phyloP scores from a whole-genome alignment of 2,113 vertebrate species.

The Odocoileus hemionus region DNA sequence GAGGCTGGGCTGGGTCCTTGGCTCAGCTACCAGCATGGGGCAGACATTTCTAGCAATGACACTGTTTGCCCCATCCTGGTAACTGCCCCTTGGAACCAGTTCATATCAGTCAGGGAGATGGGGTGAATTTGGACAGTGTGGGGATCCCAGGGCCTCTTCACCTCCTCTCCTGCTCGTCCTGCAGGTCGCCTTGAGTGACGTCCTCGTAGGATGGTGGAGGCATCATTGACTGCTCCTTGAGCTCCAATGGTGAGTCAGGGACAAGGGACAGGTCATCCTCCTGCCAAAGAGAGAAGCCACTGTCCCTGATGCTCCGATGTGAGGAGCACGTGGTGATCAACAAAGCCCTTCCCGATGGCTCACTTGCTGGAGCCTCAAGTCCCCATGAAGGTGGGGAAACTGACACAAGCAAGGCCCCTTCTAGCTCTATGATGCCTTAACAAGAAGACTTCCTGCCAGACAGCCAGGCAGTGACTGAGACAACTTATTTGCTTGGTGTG shows the following conservation, averaged over 20 bases:
- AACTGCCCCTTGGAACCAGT: background rate
- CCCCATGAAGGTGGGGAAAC: background rate
- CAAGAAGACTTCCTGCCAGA: background rate
- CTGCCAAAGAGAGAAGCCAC: constrained; percentile 1
- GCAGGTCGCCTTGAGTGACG: rapidly evolving
- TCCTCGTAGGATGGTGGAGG: constrained; percentile 22
- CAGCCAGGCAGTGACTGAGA: background rate
- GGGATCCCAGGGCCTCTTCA: background rate
- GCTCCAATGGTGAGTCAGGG: rapidly evolving
- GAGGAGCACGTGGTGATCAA: rapidly evolving
- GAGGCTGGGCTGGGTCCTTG: background rate
- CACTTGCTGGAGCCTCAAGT: background rate
- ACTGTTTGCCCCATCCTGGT: background rate
- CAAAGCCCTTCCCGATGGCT: background rate
- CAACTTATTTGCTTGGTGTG: background rate
- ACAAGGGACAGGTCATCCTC: background rate
- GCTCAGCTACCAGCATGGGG: rapidly evolving
- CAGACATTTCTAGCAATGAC: background rate
- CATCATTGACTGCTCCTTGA: rapidly evolving
- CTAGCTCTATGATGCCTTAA: background rate
- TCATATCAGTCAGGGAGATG: background rate
- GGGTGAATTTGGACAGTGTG: background rate
- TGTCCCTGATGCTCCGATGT: rapidly evolving
- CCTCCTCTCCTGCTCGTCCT: background rate
- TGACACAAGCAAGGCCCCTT: background rate